Base-by-base conservation (phyloP, 1,140 invertebrate genomes). In the Drosophila sp. region DNA sequence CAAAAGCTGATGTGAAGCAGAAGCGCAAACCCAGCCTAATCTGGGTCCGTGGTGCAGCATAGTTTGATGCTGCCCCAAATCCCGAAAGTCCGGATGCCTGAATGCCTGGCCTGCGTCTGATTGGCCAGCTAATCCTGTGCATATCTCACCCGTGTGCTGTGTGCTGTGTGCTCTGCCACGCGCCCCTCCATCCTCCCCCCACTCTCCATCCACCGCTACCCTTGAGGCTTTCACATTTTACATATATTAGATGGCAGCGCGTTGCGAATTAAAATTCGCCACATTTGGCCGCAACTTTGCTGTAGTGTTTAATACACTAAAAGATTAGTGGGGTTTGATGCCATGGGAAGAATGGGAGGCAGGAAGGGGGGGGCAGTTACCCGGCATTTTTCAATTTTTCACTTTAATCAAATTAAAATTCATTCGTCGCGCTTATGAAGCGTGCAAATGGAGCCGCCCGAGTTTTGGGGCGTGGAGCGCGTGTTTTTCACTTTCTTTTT, bases 341-440 rank as follows among this genome's bases (percentile, higher is more conserved):
- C n/a, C n/a, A n/a, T n/a, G n/a, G n/a, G n/a, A n/a, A n/a, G n/a
- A n/a, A n/a, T n/a, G n/a, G n/a, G n/a, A n/a, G n/a, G n/a, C n/a
- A n/a, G n/a, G n/a, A 1, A 1, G 34, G 43, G 57, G 6, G 16
- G 43, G 14, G 21, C 21, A 2, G 21, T 16, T 16, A 9, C n/a
- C 18, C 34, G 45, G 56, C 43, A 75, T 78, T 82, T 87, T 87
- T 79, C 81, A 82, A 90, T 90, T 90, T 90, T 90, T 82, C 81
- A 86, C 81, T 90, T 90, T 90, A 90, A 90, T 90, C 82, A 90
- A 90, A 90, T 90, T 90, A 90, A 87, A 90, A 90, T 90, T 90
- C 87, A 90, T 90, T 90, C 87, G 87, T 76, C 76, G 72, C 87
- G 87, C 87, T 82, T 90, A 82, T 86, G 87, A 90, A 86, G 86